Base-by-base conservation (phyloP, 2,888 invertebrate genomes). In the Encarsia formosa region DNA sequence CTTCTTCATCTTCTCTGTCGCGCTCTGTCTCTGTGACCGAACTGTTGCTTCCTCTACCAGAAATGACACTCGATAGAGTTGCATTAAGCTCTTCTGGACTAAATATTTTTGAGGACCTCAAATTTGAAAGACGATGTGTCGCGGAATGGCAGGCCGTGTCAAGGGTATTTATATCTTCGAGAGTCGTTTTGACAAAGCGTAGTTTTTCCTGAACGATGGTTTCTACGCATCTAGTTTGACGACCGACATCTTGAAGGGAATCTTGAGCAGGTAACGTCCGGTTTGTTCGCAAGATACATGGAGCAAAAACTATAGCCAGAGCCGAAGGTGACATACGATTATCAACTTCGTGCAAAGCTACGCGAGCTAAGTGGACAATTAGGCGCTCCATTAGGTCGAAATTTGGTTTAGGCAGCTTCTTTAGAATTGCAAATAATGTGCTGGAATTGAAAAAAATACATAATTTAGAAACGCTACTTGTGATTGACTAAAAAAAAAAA, bases 241-340 rank as follows among this genome's bases (percentile, higher is more conserved):
- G 83, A 63, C 88, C 85, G 66, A 95, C 92, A 75, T 95, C 93
- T 66, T 87, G 86, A 59, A 96, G 79, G 67, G 92, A 90, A 73
- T 91, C 92, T 76, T 95, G 94, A 45, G 94, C 95, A 39, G 91
- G 91, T 61, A 92, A 83, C 57, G 84, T 77, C 72, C 91, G 87
- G 75, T 89, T 90, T 59, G 93, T 91, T 64, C 94, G 81, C 60
- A 96, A 78, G 55, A 96, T 88, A 75, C 95, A 95, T 41, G 96
- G 95, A 37, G 94, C 94, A 77, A 95, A 96, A 59, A 96, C 92
- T 62, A 95, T 93, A 45, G 95, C 92, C 61, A 96, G 76, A 46
- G 91, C 90, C 68, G 89, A 88, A 1, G 93, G 84, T 49, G 90
- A 90, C 96, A 96, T 96, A 61, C 91, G 79, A 76, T 95, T 96